Evolutionary conservation across 2,888 invertebrate species (phyloP), one percentile per base, ranked within the genome.

Genomic region (Ceramica pisi): DNA sequence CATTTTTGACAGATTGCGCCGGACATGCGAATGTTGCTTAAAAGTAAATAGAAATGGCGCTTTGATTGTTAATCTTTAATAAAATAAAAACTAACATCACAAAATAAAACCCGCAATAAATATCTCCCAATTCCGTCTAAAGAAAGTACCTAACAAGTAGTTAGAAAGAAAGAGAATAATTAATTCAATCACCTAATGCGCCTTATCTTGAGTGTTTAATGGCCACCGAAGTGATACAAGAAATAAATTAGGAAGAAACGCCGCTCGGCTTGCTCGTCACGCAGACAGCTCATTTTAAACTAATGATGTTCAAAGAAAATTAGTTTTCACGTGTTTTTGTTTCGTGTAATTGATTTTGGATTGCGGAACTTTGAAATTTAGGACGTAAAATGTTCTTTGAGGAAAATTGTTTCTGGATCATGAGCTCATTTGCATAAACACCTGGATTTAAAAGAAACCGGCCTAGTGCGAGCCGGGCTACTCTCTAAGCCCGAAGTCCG

Each of bases 141-240:
- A 4, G 16, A 16, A 5, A 14, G 16, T 10, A 4, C 19, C 7
- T 51, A 48, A 65, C 35, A 80, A 63, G 50, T 31, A 62, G 46
- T 41, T 10, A 60, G 16, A 21, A 67, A 67, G 23, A 59, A 75
- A 77, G 26, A 5, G 53, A 63, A 68, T 81, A 81, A 78, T 81
- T 81, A 78, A 81, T 78, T 51, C 48, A 81, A 78, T 78, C 26
- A 48, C 51, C 41, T 76, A 80, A 75, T 68, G 55, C 64, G 3
- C 21, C n/a, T 51, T 50, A 75, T 67, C 44, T 75, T 23, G 14
- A n/a, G 53, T 26, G 8, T 2, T 41, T 70, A 51, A 75, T 14
- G 41, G 21, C 26, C 23, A 19, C 21, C 35, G 16, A 50, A 76
- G 31, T 53, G 59, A 68, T 76, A 70, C 41, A 80, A 75, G 68